phyloP scores from a whole-genome alignment of 1,140 invertebrate species.

The Pemphigus obesinymphae region DNA sequence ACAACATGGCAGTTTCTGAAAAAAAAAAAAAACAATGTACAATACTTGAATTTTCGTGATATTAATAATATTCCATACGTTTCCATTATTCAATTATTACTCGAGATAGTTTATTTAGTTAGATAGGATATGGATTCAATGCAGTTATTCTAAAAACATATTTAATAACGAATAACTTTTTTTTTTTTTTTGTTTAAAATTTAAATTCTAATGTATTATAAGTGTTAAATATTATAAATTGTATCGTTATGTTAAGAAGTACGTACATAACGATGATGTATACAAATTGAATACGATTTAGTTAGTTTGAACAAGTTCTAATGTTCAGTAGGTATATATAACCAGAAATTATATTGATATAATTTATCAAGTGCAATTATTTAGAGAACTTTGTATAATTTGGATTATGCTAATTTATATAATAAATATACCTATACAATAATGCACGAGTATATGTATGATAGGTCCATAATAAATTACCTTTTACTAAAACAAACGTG shows the following conservation, averaged over 20 bases:
- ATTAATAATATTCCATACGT: background rate
- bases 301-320: background rate
- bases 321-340: background rate
- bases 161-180: background rate
- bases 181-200: background rate
- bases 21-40: constrained; percentile 48
- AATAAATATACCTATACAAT: background rate
- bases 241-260: no score
- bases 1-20: constrained; percentile 75
- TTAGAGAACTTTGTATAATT: background rate
- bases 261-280: background rate
- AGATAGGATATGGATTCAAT: background rate
- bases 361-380: background rate
- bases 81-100: background rate
- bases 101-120: background rate
- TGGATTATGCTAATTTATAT: background rate
- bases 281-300: background rate
- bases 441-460: no score
- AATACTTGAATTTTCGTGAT: background rate
- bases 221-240: no score
- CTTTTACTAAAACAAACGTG: background rate
- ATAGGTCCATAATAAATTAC: no score
- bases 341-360: background rate
- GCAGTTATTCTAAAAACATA: background rate
- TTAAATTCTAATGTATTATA: no score